phyloP scores from a whole-genome alignment of 2,113 vertebrate genomes.

The Cynocephalus volans region DNA sequence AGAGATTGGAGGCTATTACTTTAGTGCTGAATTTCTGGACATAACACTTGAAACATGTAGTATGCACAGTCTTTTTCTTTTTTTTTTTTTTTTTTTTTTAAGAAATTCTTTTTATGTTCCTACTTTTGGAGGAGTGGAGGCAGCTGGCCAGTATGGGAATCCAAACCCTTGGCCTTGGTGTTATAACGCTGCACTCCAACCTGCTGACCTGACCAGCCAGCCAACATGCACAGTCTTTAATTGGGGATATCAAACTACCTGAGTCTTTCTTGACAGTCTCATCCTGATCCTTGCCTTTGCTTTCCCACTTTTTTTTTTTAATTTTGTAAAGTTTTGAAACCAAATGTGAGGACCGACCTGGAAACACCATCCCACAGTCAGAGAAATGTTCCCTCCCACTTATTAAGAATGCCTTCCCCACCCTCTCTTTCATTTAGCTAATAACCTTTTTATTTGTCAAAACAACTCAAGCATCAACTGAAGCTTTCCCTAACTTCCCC shows the following conservation, averaged over 20 bases:
- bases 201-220: no score
- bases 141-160: no score
- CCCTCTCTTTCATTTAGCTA: neutral
- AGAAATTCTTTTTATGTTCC: no score
- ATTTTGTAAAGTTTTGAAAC: no score
- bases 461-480: neutral
- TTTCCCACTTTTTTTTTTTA: neutral
- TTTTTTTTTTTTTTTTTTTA: no score
- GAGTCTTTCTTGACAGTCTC: neutral
- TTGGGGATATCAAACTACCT: neutral
- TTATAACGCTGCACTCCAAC: no score
- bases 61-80: no score
- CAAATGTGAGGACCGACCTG: no score
- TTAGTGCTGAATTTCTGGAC: constrained; percentile 12
- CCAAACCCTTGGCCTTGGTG: no score
- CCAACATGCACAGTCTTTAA: neutral
- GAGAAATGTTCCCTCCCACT: neutral
- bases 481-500: neutral
- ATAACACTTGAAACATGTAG: neutral
- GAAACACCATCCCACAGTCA: no score
- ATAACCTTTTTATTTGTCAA: neutral
- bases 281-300: constrained; percentile 1
- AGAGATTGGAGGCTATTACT: neutral
- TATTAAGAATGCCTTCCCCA: neutral
- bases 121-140: no score